Conservation (phyloP, 2,113 vertebrate genomes). For the Elephas maximus region DNA sequence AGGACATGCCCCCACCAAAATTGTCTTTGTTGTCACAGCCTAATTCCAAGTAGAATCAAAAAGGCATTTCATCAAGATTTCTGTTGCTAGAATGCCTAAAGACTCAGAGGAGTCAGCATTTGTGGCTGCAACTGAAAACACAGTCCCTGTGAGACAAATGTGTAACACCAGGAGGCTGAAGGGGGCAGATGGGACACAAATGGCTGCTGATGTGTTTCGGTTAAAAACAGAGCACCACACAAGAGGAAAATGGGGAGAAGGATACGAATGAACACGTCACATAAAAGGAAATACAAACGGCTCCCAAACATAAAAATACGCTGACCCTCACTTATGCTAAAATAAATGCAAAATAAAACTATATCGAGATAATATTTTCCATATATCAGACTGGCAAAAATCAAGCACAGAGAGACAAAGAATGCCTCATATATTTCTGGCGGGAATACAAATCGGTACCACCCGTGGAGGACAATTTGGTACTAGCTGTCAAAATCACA, state of each 20-base stretch:
- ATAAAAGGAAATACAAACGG: slow-evolving; percentile 10
- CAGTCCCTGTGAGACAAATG: background rate
- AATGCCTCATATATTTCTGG: background rate
- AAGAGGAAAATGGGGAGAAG: background rate
- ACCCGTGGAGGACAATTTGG: background rate
- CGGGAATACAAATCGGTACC: background rate
- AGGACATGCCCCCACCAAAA: background rate
- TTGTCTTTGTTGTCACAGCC: background rate
- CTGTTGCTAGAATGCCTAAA: background rate
- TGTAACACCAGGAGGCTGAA: background rate
- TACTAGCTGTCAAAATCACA: background rate
- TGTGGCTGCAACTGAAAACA: background rate
- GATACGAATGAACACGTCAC: background rate
- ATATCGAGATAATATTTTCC: background rate
- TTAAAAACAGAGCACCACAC: background rate
- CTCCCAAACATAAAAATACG: slow-evolving; percentile 24
- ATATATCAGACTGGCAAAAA: background rate
- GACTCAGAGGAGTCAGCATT: background rate
- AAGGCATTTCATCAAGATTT: background rate
- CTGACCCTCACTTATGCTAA: background rate
- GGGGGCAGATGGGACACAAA: background rate
- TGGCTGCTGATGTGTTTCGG: background rate
- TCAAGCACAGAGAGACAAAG: background rate
- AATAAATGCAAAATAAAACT: slow-evolving; percentile 41
- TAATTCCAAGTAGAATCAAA: background rate